Evolutionary conservation across 2,888 invertebrate species (phyloP), one percentile per base, ranked within the genome.

Genomic region (Athalia rosae): DNA sequence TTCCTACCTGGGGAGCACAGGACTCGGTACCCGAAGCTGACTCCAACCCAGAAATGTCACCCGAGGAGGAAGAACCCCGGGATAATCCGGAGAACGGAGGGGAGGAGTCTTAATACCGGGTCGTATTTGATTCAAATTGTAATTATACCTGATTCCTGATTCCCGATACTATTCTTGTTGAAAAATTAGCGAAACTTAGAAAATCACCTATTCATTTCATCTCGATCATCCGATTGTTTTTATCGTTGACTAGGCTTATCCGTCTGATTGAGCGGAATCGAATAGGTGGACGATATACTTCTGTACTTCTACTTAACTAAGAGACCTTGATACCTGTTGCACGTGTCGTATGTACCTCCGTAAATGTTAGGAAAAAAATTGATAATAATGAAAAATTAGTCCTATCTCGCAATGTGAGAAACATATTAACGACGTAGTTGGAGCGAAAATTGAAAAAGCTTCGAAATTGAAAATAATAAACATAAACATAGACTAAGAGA

Each of bases 1-100:
- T 94, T 41, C 93, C 93, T 0, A 85, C 93, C 61, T 93, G 93
- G 93, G 92, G 93, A 78, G 91, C 91, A 4, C 85, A 84, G 77
- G 61, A 74, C 58, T 66, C 63, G 11, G 74, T 74, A 4, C 76
- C 80, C 7, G 81, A 84, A 71, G 80, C 80, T n/a, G 85, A 84
- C 4, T 84, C 84, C 62, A 85, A 85, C n/a, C 64, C 78, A n/a
- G 82, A 83, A 6, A 64, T 81, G 1, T 80, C 81, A 28, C 66
- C 74, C 3, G 79, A 81, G 77, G 85, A 85, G 13, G 86, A 87
- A 56, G 84, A 84, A 58, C 71, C 83, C 4, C 82, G 83, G 8
- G 87, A 88, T 50, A 84, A 81, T 28, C 86, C 81, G 4, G 88
- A 86, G 15, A 87, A 88, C 77, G 89, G 88, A 66, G 87, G 83